A percentile compares a stretch with the other conserved stretches of the same genome.
These are phyloP conservation scores for Drosophila truncata DNA, from an alignment of 1,140 invertebrate genomes.

Conservation along the genomic window DNA sequence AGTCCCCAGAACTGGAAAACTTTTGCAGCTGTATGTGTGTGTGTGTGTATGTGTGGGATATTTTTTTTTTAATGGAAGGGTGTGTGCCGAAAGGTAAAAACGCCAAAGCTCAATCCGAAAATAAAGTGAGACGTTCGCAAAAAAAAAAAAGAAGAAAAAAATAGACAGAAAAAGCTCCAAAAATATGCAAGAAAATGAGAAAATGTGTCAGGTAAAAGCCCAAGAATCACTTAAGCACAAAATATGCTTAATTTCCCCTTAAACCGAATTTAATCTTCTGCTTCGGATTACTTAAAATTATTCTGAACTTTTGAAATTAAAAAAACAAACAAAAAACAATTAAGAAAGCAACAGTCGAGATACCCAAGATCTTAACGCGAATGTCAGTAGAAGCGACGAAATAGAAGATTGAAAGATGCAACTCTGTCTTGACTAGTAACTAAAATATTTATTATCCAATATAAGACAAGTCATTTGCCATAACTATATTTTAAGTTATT, in stretches of 20 bases:
- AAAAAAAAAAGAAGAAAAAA: conserved; percentile 6
- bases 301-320: not conserved
- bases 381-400: not conserved
- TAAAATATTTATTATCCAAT: not conserved
- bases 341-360: not conserved
- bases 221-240: not conserved
- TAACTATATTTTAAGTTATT: not conserved
- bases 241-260: not conserved
- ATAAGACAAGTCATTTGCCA: not conserved
- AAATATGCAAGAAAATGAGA: conserved; percentile 35
- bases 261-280: not conserved
- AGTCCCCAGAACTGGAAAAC: conserved; percentile 47
- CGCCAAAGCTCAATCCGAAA: conserved; percentile 41
- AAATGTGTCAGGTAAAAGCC: conserved; percentile 26
- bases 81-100: conserved; percentile 41
- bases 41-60: conserved; percentile 4
- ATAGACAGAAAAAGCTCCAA: conserved; percentile 30
- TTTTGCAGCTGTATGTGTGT: conserved; percentile 28
- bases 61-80: conserved; percentile 1
- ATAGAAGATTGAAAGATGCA: not conserved
- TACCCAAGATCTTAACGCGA: not conserved
- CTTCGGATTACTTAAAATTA: not conserved
- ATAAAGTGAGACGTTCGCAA: conserved; percentile 22
- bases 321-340: not conserved
- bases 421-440: not conserved